Evolutionary conservation across 2,797 vertebrate species (phyloP).

Genomic region (Odontamblyopus lacepedii): DNA sequence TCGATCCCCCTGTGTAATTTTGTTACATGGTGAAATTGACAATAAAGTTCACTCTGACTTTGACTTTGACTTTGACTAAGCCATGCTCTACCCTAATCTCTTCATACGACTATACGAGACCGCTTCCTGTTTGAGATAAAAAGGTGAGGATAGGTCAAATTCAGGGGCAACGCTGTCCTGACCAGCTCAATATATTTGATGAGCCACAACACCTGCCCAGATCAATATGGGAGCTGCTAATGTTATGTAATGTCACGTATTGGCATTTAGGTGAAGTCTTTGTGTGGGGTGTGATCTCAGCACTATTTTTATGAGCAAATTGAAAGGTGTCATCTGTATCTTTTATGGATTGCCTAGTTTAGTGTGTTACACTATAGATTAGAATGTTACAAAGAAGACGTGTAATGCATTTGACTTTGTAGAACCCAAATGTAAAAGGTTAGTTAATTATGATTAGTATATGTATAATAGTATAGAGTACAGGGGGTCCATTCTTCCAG

Average conservation of each 20-base stretch:
- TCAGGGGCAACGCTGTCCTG: conserved; percentile 1
- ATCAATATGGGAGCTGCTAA: conserved; percentile 8
- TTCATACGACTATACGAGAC: not conserved
- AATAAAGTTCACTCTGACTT: no score
- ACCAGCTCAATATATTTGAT: not conserved
- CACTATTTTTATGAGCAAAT: conserved; percentile 16
- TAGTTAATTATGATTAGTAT: not conserved
- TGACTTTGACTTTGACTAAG: not conserved
- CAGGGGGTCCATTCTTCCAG: not conserved
- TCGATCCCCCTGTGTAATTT: no score
- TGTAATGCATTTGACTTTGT: not conserved
- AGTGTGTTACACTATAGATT: not conserved
- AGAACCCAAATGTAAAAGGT: not conserved
- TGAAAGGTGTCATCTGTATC: conserved; percentile 14
- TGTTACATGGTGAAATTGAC: no score
- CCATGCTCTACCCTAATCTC: not conserved
- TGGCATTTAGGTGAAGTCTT: conserved; percentile 23
- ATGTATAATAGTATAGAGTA: not conserved
- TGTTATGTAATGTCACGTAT: conserved; percentile 9
- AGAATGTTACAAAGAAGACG: not conserved
- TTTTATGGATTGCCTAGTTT: conserved; percentile 4
- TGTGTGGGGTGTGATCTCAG: conserved; percentile 9
- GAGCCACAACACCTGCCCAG: not conserved
- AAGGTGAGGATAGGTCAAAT: conserved; percentile 14
- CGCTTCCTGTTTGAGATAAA: conserved; percentile 41